Conservation (phyloP, 2,888 invertebrate species). For the Lissocephala sabroskyi region DNA sequence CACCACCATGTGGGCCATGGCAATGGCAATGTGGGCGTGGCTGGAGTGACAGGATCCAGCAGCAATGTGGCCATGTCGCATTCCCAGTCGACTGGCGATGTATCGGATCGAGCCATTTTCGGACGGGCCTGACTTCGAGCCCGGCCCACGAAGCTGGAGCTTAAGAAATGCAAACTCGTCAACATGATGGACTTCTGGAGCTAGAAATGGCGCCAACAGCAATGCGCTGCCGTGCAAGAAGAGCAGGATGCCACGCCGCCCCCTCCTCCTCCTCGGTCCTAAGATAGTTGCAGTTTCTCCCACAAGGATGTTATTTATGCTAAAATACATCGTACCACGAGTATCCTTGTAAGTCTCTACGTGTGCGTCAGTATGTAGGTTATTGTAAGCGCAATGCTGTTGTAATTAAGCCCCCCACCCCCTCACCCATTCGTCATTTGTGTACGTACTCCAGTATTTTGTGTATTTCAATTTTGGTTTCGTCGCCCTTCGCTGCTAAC, state of each 20-base stretch:
- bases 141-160: constrained; percentile 70
- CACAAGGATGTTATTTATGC: too few relatives aligned
- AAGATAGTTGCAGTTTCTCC: too few relatives aligned
- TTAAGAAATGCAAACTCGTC: constrained; percentile 73
- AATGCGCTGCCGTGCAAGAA: constrained; percentile 43
- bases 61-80: constrained; percentile 73
- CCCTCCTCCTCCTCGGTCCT: too few relatives aligned
- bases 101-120: constrained; percentile 75
- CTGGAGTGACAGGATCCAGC: constrained; percentile 6
- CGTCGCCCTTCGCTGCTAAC: too few relatives aligned
- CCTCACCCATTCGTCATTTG: background rate
- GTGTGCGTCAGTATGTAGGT: background rate
- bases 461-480: constrained; percentile 22
- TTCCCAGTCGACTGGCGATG: constrained; percentile 79
- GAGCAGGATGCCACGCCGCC: too few relatives aligned
- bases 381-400: background rate
- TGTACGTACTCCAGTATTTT: constrained; percentile 41
- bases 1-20: constrained; percentile 12
- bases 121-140: constrained; percentile 77
- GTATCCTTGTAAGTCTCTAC: too few relatives aligned
- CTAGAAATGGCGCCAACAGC: constrained; percentile 68
- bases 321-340: too few relatives aligned
- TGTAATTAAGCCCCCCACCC: background rate
- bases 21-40: constrained; percentile 19
- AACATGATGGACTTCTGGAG: constrained; percentile 73